Conservation (phyloP, 2,113 vertebrate genomes). For the Eudyptes chrysolophus region DNA sequence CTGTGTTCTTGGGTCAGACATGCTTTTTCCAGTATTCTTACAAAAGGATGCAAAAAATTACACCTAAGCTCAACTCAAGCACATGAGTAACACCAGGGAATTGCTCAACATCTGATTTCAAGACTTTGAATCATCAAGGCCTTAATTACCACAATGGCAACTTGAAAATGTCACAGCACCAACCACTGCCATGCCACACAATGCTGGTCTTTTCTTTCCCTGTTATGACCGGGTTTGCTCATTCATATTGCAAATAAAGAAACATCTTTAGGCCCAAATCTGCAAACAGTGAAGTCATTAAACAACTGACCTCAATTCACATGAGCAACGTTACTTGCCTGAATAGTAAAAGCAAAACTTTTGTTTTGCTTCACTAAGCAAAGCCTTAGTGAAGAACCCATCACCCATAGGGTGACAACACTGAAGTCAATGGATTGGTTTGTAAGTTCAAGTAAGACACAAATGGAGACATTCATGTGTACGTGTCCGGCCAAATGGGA, state of each 20-base stretch:
- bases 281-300: background rate
- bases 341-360: background rate
- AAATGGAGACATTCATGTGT: background rate
- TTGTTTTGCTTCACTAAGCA: background rate
- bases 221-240: background rate
- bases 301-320: background rate
- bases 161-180: conserved; percentile 26
- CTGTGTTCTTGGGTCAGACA: background rate
- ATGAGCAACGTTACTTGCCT: background rate
- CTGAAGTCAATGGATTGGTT: background rate
- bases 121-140: conserved; percentile 35
- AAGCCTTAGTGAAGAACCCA: background rate
- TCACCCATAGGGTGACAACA: background rate
- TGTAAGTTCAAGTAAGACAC: background rate
- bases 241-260: conserved; percentile 33
- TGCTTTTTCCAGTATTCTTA: background rate
- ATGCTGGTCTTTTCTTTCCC: background rate
- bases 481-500: background rate
- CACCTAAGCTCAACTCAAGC: conserved; percentile 3
- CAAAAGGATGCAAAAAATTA: conserved; percentile 1
- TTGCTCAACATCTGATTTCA: conserved; percentile 47
- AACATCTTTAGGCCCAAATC: background rate
- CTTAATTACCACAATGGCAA: background rate
- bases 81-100: conserved; percentile 32
- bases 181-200: background rate